Conservation (phyloP, 2,888 invertebrate genomes). For the Blera fallax region DNA sequence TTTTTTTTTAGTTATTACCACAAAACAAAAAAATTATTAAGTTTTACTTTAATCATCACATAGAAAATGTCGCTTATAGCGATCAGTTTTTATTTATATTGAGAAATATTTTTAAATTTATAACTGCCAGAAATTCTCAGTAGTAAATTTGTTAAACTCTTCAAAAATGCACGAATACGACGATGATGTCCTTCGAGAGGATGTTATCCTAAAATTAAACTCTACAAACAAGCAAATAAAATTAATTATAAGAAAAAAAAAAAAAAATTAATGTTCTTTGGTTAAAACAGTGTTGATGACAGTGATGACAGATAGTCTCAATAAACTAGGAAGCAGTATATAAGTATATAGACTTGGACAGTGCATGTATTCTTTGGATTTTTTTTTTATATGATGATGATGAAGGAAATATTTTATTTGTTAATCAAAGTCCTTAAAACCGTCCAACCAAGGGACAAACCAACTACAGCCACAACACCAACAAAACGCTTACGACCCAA, state of each 20-base stretch:
- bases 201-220: constrained; percentile 61
- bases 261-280: constrained; percentile 30
- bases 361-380: constrained; percentile 31
- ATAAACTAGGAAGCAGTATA: neutral
- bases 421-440: constrained; percentile 76
- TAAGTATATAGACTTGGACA: neutral
- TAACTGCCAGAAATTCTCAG: constrained; percentile 50
- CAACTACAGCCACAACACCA: constrained; percentile 79
- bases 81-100: neutral
- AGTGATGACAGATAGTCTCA: neutral
- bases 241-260: constrained; percentile 28
- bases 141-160: constrained; percentile 58
- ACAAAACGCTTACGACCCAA: constrained; percentile 82
- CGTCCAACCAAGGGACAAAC: constrained; percentile 78
- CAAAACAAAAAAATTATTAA: neutral
- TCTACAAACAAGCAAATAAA: constrained; percentile 67
- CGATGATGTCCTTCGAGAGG: constrained; percentile 51
- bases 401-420: constrained; percentile 73
- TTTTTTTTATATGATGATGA: constrained; percentile 12
- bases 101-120: constrained; percentile 5
- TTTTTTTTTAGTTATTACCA: constrained; percentile 43
- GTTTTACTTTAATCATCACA: constrained; percentile 28
- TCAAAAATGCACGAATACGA: constrained; percentile 55
- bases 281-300: constrained; percentile 38
- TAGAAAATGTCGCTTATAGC: neutral